Conservation (phyloP, 2,888 invertebrate species). For the Gymnocheta viridis region DNA sequence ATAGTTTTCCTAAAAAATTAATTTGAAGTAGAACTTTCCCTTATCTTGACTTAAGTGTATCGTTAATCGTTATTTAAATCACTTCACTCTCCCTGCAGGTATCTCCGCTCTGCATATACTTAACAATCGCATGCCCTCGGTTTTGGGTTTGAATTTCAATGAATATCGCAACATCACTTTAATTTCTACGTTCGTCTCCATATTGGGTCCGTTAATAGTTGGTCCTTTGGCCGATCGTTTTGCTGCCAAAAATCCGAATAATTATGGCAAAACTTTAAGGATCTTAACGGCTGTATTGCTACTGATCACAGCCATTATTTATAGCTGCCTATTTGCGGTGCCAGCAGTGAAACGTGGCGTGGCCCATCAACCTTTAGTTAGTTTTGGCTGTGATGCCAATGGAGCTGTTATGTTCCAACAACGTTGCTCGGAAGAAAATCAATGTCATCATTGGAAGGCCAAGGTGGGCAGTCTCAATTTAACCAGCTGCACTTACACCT, state of each 20-base stretch:
- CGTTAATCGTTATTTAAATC: background rate
- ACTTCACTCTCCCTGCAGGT: slow-evolving; percentile 83
- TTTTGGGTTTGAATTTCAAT: slow-evolving; percentile 86
- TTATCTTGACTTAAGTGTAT: too few species aligned
- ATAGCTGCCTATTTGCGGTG: slow-evolving; percentile 86
- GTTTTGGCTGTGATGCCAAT: slow-evolving; percentile 87
- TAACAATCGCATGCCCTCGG: slow-evolving; percentile 85
- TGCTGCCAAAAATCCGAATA: slow-evolving; percentile 80
- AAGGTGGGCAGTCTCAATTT: slow-evolving; percentile 86
- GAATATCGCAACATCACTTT: slow-evolving; percentile 91
- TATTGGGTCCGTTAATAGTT: slow-evolving; percentile 89
- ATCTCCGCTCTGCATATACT: slow-evolving; percentile 92
- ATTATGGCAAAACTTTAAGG: slow-evolving; percentile 86
- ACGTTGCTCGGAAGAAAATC: slow-evolving; percentile 86
- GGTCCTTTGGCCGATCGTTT: slow-evolving; percentile 89
- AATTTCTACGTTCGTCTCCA: slow-evolving; percentile 89
- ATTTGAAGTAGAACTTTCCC: too few species aligned
- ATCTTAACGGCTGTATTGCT: slow-evolving; percentile 87
- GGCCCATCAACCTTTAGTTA: slow-evolving; percentile 84
- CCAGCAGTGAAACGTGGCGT: slow-evolving; percentile 86
- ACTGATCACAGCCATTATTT: slow-evolving; percentile 87
- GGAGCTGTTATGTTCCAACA: slow-evolving; percentile 89
- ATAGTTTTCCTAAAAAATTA: too few species aligned
- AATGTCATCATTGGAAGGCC: slow-evolving; percentile 87
- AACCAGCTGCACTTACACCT: slow-evolving; percentile 88